Conservation (phyloP, 2,797 vertebrate species). For the Jordanella pulchra region DNA sequence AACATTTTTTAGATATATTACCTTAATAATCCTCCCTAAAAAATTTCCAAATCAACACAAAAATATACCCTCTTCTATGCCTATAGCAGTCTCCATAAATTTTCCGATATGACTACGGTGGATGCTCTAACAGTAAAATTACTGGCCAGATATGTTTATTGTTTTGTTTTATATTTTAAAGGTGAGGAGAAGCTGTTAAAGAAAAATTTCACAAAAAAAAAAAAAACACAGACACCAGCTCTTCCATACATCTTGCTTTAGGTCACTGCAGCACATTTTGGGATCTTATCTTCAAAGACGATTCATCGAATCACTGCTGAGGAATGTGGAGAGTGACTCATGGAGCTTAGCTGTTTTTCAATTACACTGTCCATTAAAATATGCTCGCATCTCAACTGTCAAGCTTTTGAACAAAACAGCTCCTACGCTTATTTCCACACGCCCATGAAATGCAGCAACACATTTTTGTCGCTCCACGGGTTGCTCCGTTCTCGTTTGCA, state of each 20-base stretch:
- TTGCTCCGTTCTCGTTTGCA: constrained; percentile 60
- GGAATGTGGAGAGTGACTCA: constrained; percentile 68
- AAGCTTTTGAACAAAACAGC: constrained; percentile 11
- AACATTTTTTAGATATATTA: too few relatives aligned
- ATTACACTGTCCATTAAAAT: constrained; percentile 54
- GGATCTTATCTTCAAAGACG: constrained; percentile 18
- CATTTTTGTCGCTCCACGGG: constrained; percentile 66
- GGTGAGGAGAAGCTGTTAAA: too few relatives aligned
- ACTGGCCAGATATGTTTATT: background rate
- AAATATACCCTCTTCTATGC: too few relatives aligned
- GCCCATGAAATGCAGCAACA: constrained; percentile 34
- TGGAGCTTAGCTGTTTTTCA: constrained; percentile 46
- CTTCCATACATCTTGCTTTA: background rate
- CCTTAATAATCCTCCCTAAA: too few relatives aligned
- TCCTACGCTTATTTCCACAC: constrained; percentile 43
- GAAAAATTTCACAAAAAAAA: background rate
- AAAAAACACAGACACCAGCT: background rate
- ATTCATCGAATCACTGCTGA: constrained; percentile 29
- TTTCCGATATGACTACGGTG: background rate
- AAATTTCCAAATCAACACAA: too few relatives aligned
- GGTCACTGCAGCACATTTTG: background rate
- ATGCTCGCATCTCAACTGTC: constrained; percentile 20
- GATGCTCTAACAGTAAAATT: too few relatives aligned
- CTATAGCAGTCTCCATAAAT: background rate
- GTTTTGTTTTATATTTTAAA: background rate